phyloP scores from a whole-genome alignment of 2,888 invertebrate species.

The Cosmorhoe ocellata region DNA sequence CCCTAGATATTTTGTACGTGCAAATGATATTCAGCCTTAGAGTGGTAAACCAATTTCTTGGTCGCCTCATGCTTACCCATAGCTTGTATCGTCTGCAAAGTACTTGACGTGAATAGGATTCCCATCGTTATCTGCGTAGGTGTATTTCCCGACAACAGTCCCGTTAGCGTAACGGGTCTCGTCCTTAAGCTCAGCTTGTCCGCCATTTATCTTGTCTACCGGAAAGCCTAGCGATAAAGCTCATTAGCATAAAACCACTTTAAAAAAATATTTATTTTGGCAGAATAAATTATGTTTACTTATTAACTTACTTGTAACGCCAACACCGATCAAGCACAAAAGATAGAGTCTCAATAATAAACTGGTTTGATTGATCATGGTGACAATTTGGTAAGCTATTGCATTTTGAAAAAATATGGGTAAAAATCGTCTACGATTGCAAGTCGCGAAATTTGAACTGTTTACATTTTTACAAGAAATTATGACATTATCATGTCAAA shows the following conservation, averaged over 20 bases:
- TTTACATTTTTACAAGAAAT: neutral
- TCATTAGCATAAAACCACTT: too few species aligned
- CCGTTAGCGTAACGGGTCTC: constrained; percentile 87
- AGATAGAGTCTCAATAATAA: neutral
- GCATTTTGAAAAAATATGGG: neutral
- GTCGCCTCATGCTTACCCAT: constrained; percentile 74
- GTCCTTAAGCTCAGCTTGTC: constrained; percentile 57
- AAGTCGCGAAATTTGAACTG: too few species aligned
- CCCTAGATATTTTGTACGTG: too few species aligned
- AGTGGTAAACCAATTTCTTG: too few species aligned
- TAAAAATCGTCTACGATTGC: too few species aligned
- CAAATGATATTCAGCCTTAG: too few species aligned
- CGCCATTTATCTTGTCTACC: constrained; percentile 31
- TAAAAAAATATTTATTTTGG: too few species aligned
- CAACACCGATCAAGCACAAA: neutral
- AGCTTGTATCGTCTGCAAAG: constrained; percentile 85
- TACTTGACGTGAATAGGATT: constrained; percentile 85
- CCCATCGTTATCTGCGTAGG: constrained; percentile 85
- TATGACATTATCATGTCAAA: too few species aligned
- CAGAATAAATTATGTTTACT: too few species aligned
- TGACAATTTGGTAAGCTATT: neutral
- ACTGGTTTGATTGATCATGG: neutral
- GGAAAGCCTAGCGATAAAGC: constrained; percentile 47
- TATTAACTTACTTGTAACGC: neutral
- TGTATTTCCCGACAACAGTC: constrained; percentile 87